Base-by-base conservation (phyloP, 37 sponge, comb jelly and placozoan species). In the Spongilla lacustris region DNA sequence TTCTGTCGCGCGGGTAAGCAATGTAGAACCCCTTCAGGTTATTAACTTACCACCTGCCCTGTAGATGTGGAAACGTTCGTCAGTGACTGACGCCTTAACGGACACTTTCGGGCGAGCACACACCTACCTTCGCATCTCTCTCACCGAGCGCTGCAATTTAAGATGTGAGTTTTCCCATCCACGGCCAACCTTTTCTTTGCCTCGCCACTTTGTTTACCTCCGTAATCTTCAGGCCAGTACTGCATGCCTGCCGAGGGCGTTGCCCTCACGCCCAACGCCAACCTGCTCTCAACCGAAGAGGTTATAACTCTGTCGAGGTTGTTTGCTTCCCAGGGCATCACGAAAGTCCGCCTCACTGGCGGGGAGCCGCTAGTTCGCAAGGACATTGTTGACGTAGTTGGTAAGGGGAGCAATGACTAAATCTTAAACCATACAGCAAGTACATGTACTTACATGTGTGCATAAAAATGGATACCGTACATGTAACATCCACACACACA, bases 181-280 rank as follows among this genome's bases (percentile, higher is more conserved):
- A 31, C 3, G 17, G 36, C 13, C 6, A 19, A 10, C 77, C 74
- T 19, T 19, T 76, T 12, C 1, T 31, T 25, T 9, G 6, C 27
- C 50, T 46, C 30, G 50, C 30, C 2, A n/a, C 21, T 23, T 3
- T 38, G 25, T 81, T 29, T n/a, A 24, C 68, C 48, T 2, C 27
- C 22, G 13, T 79, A 4, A 69, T 66, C 27, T 38, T 17, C 75
- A 98, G 98, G 98, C 90, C 94, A 98, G 69, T 98, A 98, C 68
- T 98, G 99, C 81, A 98, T 98, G 99, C 99, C 99, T 14, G 92
- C 79, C 68, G 96, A 97, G 77, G 99, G 99, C 1, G 99, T 98
- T 70, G 76, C 77, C 17, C 82, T 98, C 33, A 86, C 96, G 36
- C 92, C 94, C 48, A 21, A 34, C 14, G 26, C 68, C 0, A 82